Conservation (phyloP, 2,888 invertebrate species). For the Meteorus colon region DNA sequence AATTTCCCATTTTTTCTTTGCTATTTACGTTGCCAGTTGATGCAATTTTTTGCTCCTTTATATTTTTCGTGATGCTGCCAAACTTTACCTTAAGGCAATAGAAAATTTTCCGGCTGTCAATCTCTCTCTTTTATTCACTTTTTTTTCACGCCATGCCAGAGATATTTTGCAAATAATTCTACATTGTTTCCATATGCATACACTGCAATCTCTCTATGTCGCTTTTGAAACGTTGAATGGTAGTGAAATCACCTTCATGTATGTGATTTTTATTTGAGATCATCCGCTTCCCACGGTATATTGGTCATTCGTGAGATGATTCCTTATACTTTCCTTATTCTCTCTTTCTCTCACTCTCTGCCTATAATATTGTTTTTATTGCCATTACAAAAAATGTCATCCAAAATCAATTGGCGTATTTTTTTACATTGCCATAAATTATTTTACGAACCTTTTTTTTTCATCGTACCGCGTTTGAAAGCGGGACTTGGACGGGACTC, state of each 20-base stretch:
- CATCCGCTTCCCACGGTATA: too few species aligned
- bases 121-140: too few species aligned
- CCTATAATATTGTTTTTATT: neutral
- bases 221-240: neutral
- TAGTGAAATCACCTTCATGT: too few species aligned
- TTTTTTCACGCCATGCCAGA: too few species aligned
- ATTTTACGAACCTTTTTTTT: neutral
- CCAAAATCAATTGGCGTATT: neutral
- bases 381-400: neutral
- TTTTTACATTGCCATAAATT: neutral
- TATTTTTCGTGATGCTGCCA: neutral
- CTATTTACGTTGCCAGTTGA: neutral
- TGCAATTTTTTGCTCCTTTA: neutral
- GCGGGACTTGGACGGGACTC: neutral
- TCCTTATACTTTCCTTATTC: neutral
- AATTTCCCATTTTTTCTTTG: neutral
- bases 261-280: too few species aligned
- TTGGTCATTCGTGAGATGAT: neutral
- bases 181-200: too few species aligned
- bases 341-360: neutral
- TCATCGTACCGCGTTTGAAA: neutral
- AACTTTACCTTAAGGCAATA: neutral
- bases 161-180: too few species aligned
- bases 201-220: neutral
- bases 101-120: too few species aligned